Percentiles rank a stretch among this genome's conserved stretches.
Evolutionary conservation across 2,888 invertebrate species (phyloP).

Genomic region (Drosophila atroscutellata): DNA sequence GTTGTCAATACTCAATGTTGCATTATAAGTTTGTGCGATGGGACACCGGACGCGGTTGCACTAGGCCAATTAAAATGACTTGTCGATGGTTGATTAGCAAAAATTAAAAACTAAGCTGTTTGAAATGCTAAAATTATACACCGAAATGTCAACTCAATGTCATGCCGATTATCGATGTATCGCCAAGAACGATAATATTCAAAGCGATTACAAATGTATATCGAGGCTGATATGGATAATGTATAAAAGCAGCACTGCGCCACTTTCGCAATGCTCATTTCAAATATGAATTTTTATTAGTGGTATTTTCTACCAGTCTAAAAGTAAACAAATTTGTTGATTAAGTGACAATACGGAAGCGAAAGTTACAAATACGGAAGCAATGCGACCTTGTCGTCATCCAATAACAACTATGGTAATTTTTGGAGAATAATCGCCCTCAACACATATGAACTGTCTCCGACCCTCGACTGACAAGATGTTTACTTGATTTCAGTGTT

Average conservation of each 20-base stretch:
- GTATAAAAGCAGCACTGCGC: constrained; percentile 6
- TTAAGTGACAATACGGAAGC: not conserved
- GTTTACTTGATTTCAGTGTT: not conserved
- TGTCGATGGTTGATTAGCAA: constrained; percentile 39
- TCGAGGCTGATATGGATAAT: not conserved
- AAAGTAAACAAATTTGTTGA: not conserved
- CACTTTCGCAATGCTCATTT: constrained; percentile 2
- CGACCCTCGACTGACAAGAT: constrained; percentile 30
- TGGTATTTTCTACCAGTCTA: constrained; percentile 6
- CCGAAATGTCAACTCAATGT: constrained; percentile 84
- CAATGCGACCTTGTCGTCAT: not conserved
- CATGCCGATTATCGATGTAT: constrained; percentile 65
- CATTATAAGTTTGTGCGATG: constrained; percentile 38
- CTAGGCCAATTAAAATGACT: constrained; percentile 24
- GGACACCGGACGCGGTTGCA: constrained; percentile 11
- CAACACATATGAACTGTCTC: constrained; percentile 32
- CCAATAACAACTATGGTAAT: constrained; percentile 17
- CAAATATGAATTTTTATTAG: not conserved
- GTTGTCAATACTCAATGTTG: constrained; percentile 28
- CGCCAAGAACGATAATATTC: constrained; percentile 26
- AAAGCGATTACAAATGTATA: constrained; percentile 21
- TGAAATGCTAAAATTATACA: constrained; percentile 57
- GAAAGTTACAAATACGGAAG: not conserved
- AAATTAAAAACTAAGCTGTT: constrained; percentile 53
- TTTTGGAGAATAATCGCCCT: constrained; percentile 15